Evolutionary conservation across 37 sponge, comb jelly and placozoan species (phyloP), one percentile per base, ranked within the genome.

Genomic region (Chondrosia reniformis): DNA sequence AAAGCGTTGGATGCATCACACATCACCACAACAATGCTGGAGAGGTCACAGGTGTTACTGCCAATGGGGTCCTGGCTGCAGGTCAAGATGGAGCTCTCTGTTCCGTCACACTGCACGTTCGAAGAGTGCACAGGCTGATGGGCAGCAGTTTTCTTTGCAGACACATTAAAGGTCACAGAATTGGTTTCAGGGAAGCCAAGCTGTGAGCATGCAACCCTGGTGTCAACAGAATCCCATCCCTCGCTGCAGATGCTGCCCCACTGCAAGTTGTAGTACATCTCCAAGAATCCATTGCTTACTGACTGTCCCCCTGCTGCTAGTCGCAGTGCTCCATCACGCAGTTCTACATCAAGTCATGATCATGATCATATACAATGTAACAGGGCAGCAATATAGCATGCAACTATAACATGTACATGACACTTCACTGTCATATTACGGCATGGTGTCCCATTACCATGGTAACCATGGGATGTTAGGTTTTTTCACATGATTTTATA

Each of bases 191-290:
- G 4, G 58, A 56, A 56, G 3, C 58, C 58, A 56, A 56, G 58
- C 58, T 56, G 58, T 3, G 58, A 56, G 58, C 58, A 56, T 24
- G 58, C 58, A 24, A 56, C 58, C 7, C 3, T 6, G 8, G 58
- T 56, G 58, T 56, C 58, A 24, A 56, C 3, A 6, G 58, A 2
- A 28, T 56, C 58, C 58, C 58, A 56, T 56, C 58, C 58, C 3
- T 56, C 58, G 8, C 58, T 56, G 58, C 58, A 56, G 58, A 56
- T 56, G 58, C 2, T 56, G 58, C 58, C 58, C 58, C 58, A 56
- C 58, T 56, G 58, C 7, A 6, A 8, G 58, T 56, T 6, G 8
- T 8, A 56, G 7, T 56, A 56, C 58, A 56, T 56, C 58, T 56
- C 58, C 4, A 56, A 28, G 8, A 56, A 56, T 24, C 58, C 58